Base-by-base conservation (phyloP, 2,797 vertebrate genomes). In the Mastacembelus armatus region DNA sequence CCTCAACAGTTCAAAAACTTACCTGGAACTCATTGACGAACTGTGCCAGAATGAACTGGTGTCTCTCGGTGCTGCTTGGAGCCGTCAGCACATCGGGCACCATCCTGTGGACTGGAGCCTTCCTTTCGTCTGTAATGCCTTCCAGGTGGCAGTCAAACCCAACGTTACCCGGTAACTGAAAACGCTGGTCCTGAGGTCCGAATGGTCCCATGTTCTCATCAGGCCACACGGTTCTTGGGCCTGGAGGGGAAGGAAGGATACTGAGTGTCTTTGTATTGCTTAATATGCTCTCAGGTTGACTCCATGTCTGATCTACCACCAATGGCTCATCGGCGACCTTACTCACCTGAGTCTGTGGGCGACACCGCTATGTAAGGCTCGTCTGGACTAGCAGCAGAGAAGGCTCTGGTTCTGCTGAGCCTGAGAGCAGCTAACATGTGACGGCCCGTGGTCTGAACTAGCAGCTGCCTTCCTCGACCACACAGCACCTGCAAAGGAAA, bases 181-280 rank as follows among this genome's bases (percentile, higher is more conserved):
- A 99, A 7, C 97, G 92, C 81, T 95, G 95, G 81, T 99, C 97
- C 66, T 98, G 96, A 76, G 97, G 97, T n/a, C 97, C 97, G 33
- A 99, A 98, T 0, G 97, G 97, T 16, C 97, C 97, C 97, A 99
- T 98, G 61, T 74, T 92, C 88, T 99, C 97, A 84, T 99, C 97
- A 0, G 97, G 97, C 97, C 97, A 98, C 14, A 99, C 92, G 0
- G 97, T 99, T 75, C 95, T 94, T 9, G 95, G 93, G 26, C 95
- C 97, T 98, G 65, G 1, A 67, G 27, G 22, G 2, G 9, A 40
- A 2, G 58, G 16, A 38, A n/a, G 1, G 10, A 24, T 12, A 2
- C 1, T 1, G 15, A 19, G 15, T 2, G 22, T 39, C n/a, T 48
- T 49, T 27, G 22, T 9, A 22, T 55, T 4, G 2, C n/a, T 26